phyloP scores from a whole-genome alignment of 2,888 invertebrate species.

The Harpalus rufipes region DNA sequence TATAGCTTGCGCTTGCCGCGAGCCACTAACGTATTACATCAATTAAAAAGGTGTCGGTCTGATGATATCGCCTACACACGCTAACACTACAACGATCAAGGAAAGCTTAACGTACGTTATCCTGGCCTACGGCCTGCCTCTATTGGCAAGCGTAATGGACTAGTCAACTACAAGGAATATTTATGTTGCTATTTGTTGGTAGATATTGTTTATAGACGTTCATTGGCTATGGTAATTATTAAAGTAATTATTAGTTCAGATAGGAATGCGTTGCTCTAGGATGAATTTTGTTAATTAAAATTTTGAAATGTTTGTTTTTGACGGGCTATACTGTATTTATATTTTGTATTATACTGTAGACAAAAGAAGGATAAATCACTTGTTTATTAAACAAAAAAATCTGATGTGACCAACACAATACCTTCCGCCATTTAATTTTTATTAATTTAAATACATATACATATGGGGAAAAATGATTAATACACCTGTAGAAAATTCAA shows the following conservation, averaged over 20 bases:
- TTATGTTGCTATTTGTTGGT: conserved; percentile 41
- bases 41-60: conserved; percentile 60
- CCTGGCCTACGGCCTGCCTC: conserved; percentile 4
- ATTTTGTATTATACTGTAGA: no score
- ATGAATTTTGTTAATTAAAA: conserved; percentile 17
- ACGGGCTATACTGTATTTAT: not conserved
- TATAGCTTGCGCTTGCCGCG: conserved; percentile 6
- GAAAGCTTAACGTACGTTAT: conserved; percentile 44
- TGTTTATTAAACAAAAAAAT: no score
- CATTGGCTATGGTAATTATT: conserved; percentile 36
- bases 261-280: not conserved
- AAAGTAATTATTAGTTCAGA: conserved; percentile 5
- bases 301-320: conserved; percentile 1
- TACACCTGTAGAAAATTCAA: no score
- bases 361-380: no score
- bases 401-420: no score
- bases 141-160: conserved; percentile 49
- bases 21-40: conserved; percentile 57
- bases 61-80: conserved; percentile 57
- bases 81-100: conserved; percentile 11
- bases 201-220: conserved; percentile 43
- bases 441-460: no score
- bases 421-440: no score
- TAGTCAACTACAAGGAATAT: conserved; percentile 14
- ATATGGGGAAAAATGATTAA: no score